phyloP scores from a whole-genome alignment of 2,113 vertebrate genomes.

The Callipepla californica region DNA sequence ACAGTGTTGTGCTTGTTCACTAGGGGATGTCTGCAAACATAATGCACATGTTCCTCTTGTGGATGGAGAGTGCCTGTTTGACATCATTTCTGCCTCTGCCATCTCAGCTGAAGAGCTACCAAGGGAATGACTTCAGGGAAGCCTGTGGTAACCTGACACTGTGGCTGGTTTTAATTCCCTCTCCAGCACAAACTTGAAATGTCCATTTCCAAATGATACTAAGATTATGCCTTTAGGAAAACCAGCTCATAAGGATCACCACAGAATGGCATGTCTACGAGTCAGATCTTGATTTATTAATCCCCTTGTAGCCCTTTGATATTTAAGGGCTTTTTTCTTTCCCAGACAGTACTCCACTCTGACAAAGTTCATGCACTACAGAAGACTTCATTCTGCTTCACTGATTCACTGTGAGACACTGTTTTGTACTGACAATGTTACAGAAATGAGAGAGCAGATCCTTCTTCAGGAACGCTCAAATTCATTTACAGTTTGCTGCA shows the following conservation, averaged over 20 bases:
- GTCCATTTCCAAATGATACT: background rate
- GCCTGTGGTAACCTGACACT: background rate
- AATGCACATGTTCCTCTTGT: background rate
- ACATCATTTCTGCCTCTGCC: background rate
- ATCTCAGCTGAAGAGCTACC: background rate
- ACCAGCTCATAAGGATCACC: background rate
- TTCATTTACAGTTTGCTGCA: background rate
- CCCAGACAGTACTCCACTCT: background rate
- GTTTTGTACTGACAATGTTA: background rate
- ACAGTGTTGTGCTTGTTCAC: background rate
- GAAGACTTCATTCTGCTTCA: background rate
- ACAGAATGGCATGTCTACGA: background rate
- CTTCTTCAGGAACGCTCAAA: background rate
- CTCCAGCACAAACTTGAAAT: background rate
- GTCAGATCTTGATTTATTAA: background rate
- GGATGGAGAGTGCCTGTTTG: background rate
- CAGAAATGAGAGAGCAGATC: background rate
- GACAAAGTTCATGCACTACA: background rate
- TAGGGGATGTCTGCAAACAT: background rate
- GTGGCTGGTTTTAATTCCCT: background rate
- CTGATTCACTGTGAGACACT: background rate
- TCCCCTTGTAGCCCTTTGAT: background rate
- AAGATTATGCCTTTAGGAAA: background rate
- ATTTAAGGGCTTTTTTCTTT: background rate
- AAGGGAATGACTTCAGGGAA: background rate